Percentiles rank a stretch among this genome's conserved stretches.
Evolutionary conservation across 2,113 vertebrate genomes (phyloP).

Genomic region (Benitochromis conjunctus): DNA sequence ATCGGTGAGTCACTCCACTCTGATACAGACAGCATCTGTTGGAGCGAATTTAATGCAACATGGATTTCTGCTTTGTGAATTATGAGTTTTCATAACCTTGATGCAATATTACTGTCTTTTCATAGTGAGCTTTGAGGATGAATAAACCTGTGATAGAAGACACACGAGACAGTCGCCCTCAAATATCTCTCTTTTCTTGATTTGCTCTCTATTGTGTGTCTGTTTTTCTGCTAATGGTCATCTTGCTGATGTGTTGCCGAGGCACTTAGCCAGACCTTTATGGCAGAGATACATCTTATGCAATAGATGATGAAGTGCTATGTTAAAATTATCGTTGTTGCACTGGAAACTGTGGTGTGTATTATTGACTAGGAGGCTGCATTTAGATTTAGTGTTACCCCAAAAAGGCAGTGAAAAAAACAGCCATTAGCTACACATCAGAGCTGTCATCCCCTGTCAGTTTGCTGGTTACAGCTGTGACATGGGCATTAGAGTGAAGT

Average conservation of each 20-base stretch:
- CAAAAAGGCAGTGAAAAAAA: not conserved
- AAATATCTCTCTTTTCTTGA: not conserved
- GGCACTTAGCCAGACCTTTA: not conserved
- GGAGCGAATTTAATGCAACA: slow-evolving; percentile 46
- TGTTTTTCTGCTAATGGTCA: not conserved
- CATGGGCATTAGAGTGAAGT: not conserved
- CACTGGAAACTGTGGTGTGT: not conserved
- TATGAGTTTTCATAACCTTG: slow-evolving; percentile 46
- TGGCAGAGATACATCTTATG: not conserved
- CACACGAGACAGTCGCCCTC: not conserved
- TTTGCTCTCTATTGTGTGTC: not conserved
- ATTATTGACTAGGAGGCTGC: not conserved
- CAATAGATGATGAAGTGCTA: not conserved
- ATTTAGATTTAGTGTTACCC: not conserved
- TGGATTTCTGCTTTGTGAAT: slow-evolving; percentile 44
- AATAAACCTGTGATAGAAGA: not conserved
- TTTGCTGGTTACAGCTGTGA: not conserved
- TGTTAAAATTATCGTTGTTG: not conserved
- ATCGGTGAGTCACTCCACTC: slow-evolving; percentile 60
- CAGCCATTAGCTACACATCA: not conserved
- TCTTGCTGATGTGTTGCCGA: not conserved
- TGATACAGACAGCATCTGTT: slow-evolving; percentile 64
- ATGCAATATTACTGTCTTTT: slow-evolving; percentile 22
- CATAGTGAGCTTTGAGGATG: slow-evolving; percentile 11
- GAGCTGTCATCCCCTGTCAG: not conserved